Percentiles rank a stretch among this genome's conserved stretches.
These are phyloP conservation scores for Lineus longissimus DNA, from an alignment of 1,140 invertebrate species.

Conservation along the genomic window DNA sequence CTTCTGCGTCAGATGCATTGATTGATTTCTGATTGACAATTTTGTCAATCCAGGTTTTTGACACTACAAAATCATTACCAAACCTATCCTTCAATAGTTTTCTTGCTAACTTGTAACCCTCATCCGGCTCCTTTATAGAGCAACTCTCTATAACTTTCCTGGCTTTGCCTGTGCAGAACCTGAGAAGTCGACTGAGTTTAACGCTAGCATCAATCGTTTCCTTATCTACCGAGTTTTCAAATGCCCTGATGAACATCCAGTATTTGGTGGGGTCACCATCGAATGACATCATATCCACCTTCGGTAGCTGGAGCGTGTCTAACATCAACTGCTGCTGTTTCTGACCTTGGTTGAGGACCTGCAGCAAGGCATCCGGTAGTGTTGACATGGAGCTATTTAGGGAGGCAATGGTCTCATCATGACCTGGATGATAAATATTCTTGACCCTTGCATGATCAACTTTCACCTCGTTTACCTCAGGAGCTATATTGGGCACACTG, in stretches of 20 bases:
- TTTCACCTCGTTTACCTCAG: too few species aligned
- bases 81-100: neutral
- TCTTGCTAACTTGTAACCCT: neutral
- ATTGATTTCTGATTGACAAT: neutral
- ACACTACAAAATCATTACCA: neutral
- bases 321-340: neutral
- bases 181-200: neutral
- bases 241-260: neutral
- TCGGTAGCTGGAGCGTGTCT: neutral
- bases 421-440: too few species aligned
- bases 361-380: too few species aligned
- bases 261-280: neutral
- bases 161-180: neutral
- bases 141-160: neutral
- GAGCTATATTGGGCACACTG: too few species aligned
- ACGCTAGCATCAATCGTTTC: neutral
- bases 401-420: too few species aligned
- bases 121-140: neutral
- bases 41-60: neutral
- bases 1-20: neutral
- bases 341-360: too few species aligned
- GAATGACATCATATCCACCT: neutral
- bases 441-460: too few species aligned
- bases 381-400: too few species aligned
- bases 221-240: neutral